Conservation (phyloP, 2,888 invertebrate genomes). For the Rhamphomyia laevipes region DNA sequence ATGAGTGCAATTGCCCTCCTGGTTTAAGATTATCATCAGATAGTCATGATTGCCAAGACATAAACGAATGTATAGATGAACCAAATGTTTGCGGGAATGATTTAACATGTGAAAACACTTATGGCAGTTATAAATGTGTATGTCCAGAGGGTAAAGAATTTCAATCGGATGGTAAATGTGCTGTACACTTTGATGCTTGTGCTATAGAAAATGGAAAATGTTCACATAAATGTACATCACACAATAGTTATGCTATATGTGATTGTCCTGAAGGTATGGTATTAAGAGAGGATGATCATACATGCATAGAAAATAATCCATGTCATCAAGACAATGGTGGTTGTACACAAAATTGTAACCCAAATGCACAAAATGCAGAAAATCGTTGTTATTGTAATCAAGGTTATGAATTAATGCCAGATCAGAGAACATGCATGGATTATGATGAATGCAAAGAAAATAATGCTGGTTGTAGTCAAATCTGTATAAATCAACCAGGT, state of each 20-base stretch:
- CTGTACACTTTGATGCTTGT: constrained; percentile 39
- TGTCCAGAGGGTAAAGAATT: constrained; percentile 41
- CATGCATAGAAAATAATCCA: constrained; percentile 39
- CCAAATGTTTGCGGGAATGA: constrained; percentile 23
- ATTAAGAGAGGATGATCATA: constrained; percentile 36
- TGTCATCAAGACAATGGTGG: constrained; percentile 46
- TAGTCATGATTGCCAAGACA: constrained; percentile 30
- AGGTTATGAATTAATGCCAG: constrained; percentile 29
- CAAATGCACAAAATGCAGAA: constrained; percentile 19
- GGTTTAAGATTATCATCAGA: constrained; percentile 25
- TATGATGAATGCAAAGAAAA: constrained; percentile 43
- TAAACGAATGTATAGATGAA: constrained; percentile 40
- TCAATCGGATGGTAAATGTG: constrained; percentile 25
- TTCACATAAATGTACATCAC: constrained; percentile 43
- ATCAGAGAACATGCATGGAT: constrained; percentile 40
- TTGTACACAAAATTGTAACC: constrained; percentile 49
- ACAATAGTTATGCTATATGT: constrained; percentile 38
- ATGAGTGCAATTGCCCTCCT: constrained; percentile 40
- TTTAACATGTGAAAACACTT: constrained; percentile 36
- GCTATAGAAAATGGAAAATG: constrained; percentile 42
- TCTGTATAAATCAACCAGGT: constrained; percentile 39
- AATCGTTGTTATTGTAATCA: constrained; percentile 33
- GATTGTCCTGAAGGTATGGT: constrained; percentile 34
- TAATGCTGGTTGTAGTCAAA: constrained; percentile 36
- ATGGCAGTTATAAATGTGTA: constrained; percentile 41